A percentile compares a stretch with the other conserved stretches of the same genome.
phyloP scores from a whole-genome alignment of 2,888 invertebrate genomes.

The Acronicta leporina region DNA sequence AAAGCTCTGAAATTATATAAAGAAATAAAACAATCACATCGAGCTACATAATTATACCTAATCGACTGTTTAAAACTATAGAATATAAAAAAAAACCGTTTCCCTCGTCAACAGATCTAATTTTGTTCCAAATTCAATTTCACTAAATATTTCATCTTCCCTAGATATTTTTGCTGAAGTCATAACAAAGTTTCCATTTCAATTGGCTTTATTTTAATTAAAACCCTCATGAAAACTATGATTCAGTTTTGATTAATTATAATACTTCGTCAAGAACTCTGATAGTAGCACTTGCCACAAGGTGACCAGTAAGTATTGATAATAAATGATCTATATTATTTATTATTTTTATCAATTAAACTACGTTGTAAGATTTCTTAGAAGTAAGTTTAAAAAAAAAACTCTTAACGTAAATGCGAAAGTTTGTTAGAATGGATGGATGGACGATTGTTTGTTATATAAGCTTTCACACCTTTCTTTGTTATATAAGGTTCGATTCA shows the following conservation, averaged over 20 bases:
- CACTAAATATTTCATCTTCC: not conserved
- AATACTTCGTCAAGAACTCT: not conserved
- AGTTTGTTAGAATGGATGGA: too few species aligned
- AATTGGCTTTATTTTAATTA: conserved; percentile 13
- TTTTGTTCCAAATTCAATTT: conserved; percentile 8
- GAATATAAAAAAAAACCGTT: not conserved
- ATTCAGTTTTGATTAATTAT: not conserved
- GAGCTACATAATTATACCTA: too few species aligned
- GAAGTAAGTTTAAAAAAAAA: conserved; percentile 24
- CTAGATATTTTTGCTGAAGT: conserved; percentile 14
- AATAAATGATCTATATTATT: too few species aligned
- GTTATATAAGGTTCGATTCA: too few species aligned
- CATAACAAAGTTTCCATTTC: not conserved
- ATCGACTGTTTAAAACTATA: too few species aligned
- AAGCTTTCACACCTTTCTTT: too few species aligned
- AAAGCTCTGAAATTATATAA: too few species aligned
- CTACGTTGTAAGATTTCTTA: conserved; percentile 18
- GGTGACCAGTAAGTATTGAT: conserved; percentile 2
- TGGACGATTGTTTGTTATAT: too few species aligned
- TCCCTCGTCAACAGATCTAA: not conserved
- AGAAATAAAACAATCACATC: too few species aligned
- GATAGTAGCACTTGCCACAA: not conserved
- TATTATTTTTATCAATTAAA: conserved; percentile 14
- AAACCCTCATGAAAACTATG: conserved; percentile 7
- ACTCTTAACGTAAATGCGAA: too few species aligned